A percentile compares a stretch with the other conserved stretches of the same genome.
phyloP scores from a whole-genome alignment of 2,888 invertebrate genomes.

The Ashinkailepas kermadecensis region DNA sequence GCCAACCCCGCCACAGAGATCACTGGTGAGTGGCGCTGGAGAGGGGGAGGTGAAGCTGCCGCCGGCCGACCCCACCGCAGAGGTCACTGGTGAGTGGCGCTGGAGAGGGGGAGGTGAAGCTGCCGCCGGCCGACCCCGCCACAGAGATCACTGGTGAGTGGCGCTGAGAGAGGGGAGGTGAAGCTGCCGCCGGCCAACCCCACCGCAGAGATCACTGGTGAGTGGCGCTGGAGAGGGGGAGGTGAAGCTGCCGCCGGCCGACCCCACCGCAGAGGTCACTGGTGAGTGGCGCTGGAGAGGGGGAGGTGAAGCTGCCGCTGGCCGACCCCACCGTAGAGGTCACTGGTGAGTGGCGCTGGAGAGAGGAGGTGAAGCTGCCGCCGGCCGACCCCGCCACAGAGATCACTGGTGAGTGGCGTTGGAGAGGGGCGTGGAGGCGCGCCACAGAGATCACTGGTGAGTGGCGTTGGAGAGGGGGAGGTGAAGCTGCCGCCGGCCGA shows the following conservation, averaged over 20 bases:
- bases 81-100: conserved; percentile 35
- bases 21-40: conserved; percentile 32
- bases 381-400: too few species aligned
- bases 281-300: conserved; percentile 31
- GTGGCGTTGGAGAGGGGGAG: neutral
- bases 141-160: too few species aligned
- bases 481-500: too few species aligned
- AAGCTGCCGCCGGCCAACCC: conserved; percentile 68
- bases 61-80: too few species aligned
- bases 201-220: conserved; percentile 46
- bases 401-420: conserved; percentile 36
- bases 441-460: conserved; percentile 42
- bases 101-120: conserved; percentile 34
- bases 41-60: neutral
- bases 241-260: too few species aligned
- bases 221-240: too few species aligned
- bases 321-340: conserved; percentile 59
- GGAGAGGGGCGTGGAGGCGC: too few species aligned
- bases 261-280: neutral
- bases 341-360: conserved; percentile 32
- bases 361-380: too few species aligned
- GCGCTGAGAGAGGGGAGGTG: conserved; percentile 34
- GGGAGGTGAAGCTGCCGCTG: conserved; percentile 54
- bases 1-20: conserved; percentile 60
- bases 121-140: conserved; percentile 73